phyloP scores from a whole-genome alignment of 2,888 invertebrate genomes.

The Andrena chrysosceles region DNA sequence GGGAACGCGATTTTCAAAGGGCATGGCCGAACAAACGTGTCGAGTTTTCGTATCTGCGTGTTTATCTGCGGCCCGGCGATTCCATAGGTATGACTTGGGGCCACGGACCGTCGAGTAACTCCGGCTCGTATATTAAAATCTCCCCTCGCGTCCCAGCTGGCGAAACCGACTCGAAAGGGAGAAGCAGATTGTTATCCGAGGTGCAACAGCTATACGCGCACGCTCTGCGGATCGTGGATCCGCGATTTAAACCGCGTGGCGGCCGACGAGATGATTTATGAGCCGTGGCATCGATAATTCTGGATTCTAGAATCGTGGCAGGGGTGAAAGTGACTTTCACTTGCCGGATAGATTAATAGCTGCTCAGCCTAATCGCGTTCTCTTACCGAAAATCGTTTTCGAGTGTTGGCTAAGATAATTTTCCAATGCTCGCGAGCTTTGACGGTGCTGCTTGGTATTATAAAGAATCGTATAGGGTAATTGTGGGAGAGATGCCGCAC shows the following conservation, averaged over 20 bases:
- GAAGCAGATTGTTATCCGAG: constrained; percentile 63
- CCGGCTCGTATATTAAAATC: constrained; percentile 65
- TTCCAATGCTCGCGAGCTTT: too few relatives aligned
- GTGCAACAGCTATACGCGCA: constrained; percentile 48
- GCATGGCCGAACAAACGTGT: constrained; percentile 39
- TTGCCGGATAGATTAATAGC: neutral
- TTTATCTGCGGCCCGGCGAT: constrained; percentile 54
- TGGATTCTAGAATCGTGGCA: constrained; percentile 9
- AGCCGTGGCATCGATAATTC: constrained; percentile 18
- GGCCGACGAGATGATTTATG: constrained; percentile 47
- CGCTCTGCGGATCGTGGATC: constrained; percentile 36
- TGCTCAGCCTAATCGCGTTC: neutral
- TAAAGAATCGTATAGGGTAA: neutral
- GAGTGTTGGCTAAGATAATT: neutral
- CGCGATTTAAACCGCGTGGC: constrained; percentile 18
- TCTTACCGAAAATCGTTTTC: neutral
- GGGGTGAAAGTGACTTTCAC: constrained; percentile 50
- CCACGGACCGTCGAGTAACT: constrained; percentile 35
- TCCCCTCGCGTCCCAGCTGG: constrained; percentile 48
- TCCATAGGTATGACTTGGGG: constrained; percentile 44
- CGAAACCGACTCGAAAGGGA: constrained; percentile 52
- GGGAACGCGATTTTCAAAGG: constrained; percentile 31
- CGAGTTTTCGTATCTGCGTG: constrained; percentile 51
- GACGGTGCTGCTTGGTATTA: neutral
- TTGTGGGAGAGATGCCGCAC: too few relatives aligned